A percentile compares a stretch with the other conserved stretches of the same genome.
These are phyloP conservation scores for Agrotis puta DNA, from an alignment of 2,888 invertebrate genomes.

Conservation along the genomic window DNA sequence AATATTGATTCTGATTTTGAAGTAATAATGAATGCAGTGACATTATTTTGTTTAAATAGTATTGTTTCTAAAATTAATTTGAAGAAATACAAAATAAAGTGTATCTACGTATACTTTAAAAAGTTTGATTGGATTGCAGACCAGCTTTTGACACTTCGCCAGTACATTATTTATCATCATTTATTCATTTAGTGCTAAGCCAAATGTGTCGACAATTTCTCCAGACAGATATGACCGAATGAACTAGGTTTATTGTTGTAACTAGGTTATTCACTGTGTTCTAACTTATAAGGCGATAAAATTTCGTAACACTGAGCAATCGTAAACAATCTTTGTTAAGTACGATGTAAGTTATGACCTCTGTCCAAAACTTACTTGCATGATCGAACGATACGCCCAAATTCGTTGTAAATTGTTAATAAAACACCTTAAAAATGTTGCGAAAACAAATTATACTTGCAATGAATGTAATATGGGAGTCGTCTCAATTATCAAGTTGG, in stretches of 20 bases:
- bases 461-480: constrained; percentile 52
- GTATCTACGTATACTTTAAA: too few species aligned
- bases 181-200: too few species aligned
- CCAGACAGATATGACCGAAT: too few species aligned
- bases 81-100: background rate
- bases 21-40: background rate
- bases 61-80: background rate
- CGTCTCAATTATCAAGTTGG: constrained; percentile 58
- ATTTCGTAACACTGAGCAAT: constrained; percentile 5
- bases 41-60: background rate
- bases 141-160: too few species aligned
- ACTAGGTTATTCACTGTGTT: background rate
- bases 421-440: constrained; percentile 42
- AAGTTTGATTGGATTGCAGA: too few species aligned
- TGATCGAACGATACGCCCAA: constrained; percentile 40
- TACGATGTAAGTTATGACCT: constrained; percentile 24
- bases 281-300: background rate
- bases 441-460: constrained; percentile 54
- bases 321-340: constrained; percentile 15
- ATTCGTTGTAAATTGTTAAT: constrained; percentile 37
- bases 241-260: too few species aligned
- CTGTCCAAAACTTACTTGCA: constrained; percentile 34
- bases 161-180: too few species aligned
- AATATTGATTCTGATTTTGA: background rate
- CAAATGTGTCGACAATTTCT: too few species aligned